Conservation (phyloP, 2,888 invertebrate species). For the Tolmerus cingulatus region DNA sequence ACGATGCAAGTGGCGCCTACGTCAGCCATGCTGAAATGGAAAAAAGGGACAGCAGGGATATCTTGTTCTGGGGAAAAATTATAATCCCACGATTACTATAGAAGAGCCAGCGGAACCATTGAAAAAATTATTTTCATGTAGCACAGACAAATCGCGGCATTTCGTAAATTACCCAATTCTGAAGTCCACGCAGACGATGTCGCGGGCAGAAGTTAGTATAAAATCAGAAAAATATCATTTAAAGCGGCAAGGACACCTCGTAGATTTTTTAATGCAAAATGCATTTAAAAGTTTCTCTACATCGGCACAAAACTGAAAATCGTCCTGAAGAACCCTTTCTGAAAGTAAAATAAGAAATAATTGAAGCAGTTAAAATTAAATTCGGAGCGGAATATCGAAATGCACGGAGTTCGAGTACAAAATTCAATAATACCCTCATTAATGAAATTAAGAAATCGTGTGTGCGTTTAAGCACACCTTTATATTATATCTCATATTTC, state of each 20-base stretch:
- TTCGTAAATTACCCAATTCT: no score
- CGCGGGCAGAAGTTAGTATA: no score
- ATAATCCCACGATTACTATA: no score
- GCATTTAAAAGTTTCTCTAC: neutral
- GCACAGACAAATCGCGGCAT: no score
- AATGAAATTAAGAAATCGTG: neutral
- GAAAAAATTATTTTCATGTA: no score
- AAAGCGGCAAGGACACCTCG: neutral
- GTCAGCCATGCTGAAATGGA: no score
- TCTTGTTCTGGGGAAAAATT: no score
- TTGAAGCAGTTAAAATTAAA: neutral
- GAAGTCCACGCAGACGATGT: no score
- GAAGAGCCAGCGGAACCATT: no score
- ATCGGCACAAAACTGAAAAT: neutral
- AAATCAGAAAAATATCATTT: neutral
- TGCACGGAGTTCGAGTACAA: neutral
- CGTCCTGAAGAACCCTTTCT: neutral
- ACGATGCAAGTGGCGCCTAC: no score
- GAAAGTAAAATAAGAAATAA: neutral
- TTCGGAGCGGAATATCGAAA: neutral
- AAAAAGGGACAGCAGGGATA: no score
- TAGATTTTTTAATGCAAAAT: neutral
- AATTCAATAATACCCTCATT: neutral
- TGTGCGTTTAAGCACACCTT: neutral
- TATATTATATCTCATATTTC: no score